Evolutionary conservation across 2,797 vertebrate species (phyloP), one percentile per base, ranked within the genome.

Genomic region (Eremophila alpestris): DNA sequence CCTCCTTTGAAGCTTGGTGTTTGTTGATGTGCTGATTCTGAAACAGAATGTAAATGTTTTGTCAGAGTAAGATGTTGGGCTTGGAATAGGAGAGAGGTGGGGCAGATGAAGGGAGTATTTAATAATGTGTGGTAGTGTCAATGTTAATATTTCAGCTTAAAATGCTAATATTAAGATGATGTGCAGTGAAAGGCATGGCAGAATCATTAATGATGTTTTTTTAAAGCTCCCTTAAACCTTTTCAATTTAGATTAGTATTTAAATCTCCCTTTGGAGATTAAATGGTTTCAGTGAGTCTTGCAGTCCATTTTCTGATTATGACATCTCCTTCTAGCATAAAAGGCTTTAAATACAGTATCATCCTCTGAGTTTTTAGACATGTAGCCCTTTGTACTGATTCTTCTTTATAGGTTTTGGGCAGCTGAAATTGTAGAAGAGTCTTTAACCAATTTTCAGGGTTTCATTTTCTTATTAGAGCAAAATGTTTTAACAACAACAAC

Each of bases 211-310:
- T 58, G 54, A 54, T 10, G 1, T 46, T 67, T 95, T 93, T 88
- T 76, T 43, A 88, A 95, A 94, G 65, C 75, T 77, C 74, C 68
- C 60, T 81, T 59, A 93, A 96, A 92, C 93, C 73, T 83, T 95
- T 95, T 94, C 79, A 95, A 43, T 96, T 96, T 93, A 91, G 89
- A 95, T 96, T 89, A 96, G 80, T 90, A 56, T 88, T 97, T 93
- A 95, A 95, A 91, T 95, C 89, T 92, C 65, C 46, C 64, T 87
- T 80, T 84, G 48, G 89, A 91, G 87, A 95, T 96, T 96, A 94
- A 93, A 92, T 51, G 41, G 19, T n/a, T 75, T 76, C 82, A 91
- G 67, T 90, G 84, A 92, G 85, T 63, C 87, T 92, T 67, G 65
- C 83, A 67, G 62, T 91, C 89, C 93, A 95, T 96, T 97, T 95